Evolutionary conservation across 2,113 vertebrate genomes (phyloP).

Genomic region (Bathybates hornii): DNA sequence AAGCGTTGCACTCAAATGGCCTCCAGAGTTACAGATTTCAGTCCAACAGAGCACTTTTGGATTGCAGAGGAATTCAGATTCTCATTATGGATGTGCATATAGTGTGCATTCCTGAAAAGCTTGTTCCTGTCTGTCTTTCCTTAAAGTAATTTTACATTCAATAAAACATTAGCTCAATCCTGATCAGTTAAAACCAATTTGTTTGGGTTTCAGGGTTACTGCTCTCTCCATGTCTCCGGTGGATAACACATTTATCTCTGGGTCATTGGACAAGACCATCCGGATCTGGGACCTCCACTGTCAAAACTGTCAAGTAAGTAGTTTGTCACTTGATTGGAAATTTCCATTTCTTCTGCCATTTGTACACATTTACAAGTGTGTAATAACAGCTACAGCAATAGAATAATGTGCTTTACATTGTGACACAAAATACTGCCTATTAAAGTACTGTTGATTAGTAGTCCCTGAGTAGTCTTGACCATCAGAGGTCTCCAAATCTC

Average conservation of each 20-base stretch:
- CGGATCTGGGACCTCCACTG: slow-evolving; percentile 95
- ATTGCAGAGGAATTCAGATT: neutral
- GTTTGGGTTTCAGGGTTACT: slow-evolving; percentile 79
- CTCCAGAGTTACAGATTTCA: neutral
- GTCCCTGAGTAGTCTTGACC: neutral
- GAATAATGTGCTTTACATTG: neutral
- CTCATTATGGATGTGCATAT: neutral
- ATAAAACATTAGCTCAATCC: neutral
- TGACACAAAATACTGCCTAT: neutral
- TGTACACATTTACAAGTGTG: neutral
- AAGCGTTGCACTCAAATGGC: neutral
- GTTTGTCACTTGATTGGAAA: neutral
- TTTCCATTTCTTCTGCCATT: neutral
- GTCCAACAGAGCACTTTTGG: neutral
- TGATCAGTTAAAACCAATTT: neutral
- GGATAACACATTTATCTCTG: slow-evolving; percentile 94
- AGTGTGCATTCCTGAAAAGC: neutral
- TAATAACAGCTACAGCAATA: neutral
- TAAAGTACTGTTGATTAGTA: neutral
- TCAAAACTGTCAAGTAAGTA: slow-evolving; percentile 87
- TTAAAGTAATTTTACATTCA: neutral
- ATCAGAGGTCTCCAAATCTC: slow-evolving; percentile 14
- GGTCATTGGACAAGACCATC: slow-evolving; percentile 94
- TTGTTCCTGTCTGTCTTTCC: neutral
- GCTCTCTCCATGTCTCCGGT: slow-evolving; percentile 98